Conservation (phyloP, 2,797 vertebrate species). For the Neoniphon sammara region DNA sequence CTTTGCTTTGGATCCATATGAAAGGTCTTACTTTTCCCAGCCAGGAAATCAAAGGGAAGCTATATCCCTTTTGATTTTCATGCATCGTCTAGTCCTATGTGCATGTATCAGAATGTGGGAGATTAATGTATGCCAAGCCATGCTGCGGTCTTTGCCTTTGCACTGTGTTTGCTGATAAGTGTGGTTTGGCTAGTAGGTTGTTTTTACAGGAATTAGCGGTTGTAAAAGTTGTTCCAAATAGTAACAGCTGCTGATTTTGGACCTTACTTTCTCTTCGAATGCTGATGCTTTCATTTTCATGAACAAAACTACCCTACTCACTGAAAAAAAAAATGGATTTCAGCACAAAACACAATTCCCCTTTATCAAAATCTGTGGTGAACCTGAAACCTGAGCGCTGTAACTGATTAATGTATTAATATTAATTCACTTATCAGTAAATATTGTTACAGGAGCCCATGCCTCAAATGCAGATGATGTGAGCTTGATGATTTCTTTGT, state of each 20-base stretch:
- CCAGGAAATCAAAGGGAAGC: constrained; percentile 67
- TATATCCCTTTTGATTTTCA: constrained; percentile 51
- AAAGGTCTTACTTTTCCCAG: constrained; percentile 46
- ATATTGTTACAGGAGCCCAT: neutral
- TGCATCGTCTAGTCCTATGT: constrained; percentile 26
- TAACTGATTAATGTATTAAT: neutral
- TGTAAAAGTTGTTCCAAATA: neutral
- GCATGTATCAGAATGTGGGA: constrained; percentile 33
- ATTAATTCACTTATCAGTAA: neutral
- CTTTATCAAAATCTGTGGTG: neutral
- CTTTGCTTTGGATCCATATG: constrained; percentile 52
- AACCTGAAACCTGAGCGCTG: neutral
- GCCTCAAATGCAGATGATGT: neutral
- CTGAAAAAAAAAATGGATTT: neutral
- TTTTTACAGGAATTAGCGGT: neutral
- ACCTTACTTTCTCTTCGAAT: neutral
- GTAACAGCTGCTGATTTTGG: constrained; percentile 18
- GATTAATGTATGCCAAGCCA: constrained; percentile 51
- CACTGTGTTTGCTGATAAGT: constrained; percentile 30
- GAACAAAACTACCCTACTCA: neutral
- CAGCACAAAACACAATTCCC: neutral
- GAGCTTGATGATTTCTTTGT: neutral
- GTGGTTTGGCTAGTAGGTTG: neutral
- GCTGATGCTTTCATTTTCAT: constrained; percentile 9
- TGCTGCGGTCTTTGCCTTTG: constrained; percentile 21